A percentile compares a stretch with the other conserved stretches of the same genome.
Evolutionary conservation across 2,888 invertebrate species (phyloP).

Genomic region (Venustoraphidia nigricollis): DNA sequence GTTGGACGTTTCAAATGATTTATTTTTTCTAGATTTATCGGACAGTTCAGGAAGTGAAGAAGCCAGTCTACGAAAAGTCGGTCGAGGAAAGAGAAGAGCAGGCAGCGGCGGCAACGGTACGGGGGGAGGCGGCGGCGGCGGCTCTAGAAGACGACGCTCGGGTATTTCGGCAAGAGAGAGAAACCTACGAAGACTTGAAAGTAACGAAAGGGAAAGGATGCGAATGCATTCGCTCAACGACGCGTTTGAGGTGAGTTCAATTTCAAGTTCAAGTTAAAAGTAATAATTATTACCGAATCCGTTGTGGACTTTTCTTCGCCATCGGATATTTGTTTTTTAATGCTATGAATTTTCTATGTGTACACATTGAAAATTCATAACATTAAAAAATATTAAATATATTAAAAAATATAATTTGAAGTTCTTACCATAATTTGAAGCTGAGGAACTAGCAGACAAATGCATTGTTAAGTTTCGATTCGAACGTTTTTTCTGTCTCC

Average conservation of each 20-base stretch:
- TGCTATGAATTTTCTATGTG: no score
- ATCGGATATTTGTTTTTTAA: no score
- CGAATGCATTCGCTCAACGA: conserved; percentile 68
- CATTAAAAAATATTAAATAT: no score
- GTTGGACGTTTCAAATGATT: background rate
- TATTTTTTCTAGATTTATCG: conserved; percentile 2
- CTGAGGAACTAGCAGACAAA: no score
- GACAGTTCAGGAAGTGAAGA: conserved; percentile 5
- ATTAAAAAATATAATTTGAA: no score
- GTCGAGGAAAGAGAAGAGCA: conserved; percentile 18
- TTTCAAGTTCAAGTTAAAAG: background rate
- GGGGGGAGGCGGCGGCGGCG: conserved; percentile 23
- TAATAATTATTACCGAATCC: background rate
- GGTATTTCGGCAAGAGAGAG: conserved; percentile 50
- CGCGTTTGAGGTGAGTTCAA: conserved; percentile 48
- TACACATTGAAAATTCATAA: no score
- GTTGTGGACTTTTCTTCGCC: background rate
- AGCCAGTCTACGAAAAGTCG: background rate
- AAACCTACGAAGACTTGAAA: conserved; percentile 56
- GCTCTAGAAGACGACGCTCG: conserved; percentile 35
- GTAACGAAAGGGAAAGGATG: conserved; percentile 64
- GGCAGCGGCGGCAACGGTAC: conserved; percentile 28
- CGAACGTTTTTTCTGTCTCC: no score
- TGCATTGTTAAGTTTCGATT: no score
- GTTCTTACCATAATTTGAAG: no score